Evolutionary conservation across 2,888 invertebrate species (phyloP).

Genomic region (Microplitis manilae): DNA sequence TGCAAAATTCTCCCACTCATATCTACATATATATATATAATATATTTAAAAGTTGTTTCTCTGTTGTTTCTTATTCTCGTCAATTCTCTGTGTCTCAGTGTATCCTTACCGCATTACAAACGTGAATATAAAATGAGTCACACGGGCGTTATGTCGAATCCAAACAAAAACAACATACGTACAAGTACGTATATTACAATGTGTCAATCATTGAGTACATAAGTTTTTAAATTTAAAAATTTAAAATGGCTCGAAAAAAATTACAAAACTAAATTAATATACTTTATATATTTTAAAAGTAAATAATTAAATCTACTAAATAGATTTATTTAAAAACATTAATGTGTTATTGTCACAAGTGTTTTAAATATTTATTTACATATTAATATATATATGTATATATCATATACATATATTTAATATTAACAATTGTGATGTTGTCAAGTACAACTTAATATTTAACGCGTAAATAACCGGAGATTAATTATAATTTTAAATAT

Average conservation of each 20-base stretch:
- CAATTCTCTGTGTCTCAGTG: conserved; percentile 13
- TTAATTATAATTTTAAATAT: not conserved
- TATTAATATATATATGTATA: not conserved
- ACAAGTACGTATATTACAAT: not conserved
- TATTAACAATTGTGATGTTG: not conserved
- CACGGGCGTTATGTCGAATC: conserved; percentile 46
- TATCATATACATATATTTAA: conserved; percentile 23
- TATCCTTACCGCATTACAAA: conserved; percentile 1
- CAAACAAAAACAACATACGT: conserved; percentile 48
- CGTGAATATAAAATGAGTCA: conserved; percentile 46
- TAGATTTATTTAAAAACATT: not conserved
- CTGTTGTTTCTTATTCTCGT: conserved; percentile 2
- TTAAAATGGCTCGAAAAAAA: not conserved
- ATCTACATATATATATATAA: not conserved
- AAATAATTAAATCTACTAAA: too few relatives aligned
- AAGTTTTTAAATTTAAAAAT: not conserved
- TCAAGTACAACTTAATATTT: not conserved
- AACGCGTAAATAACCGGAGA: not conserved
- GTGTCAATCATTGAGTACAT: not conserved
- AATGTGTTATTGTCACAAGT: not conserved
- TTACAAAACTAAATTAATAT: not conserved
- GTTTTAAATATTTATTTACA: not conserved
- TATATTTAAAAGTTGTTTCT: conserved; percentile 30
- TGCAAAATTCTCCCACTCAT: conserved; percentile 27
- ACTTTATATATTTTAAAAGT: too few relatives aligned